phyloP scores from a whole-genome alignment of 35 echinoderm and acorn worm species.

The Amphiura filiformis region DNA sequence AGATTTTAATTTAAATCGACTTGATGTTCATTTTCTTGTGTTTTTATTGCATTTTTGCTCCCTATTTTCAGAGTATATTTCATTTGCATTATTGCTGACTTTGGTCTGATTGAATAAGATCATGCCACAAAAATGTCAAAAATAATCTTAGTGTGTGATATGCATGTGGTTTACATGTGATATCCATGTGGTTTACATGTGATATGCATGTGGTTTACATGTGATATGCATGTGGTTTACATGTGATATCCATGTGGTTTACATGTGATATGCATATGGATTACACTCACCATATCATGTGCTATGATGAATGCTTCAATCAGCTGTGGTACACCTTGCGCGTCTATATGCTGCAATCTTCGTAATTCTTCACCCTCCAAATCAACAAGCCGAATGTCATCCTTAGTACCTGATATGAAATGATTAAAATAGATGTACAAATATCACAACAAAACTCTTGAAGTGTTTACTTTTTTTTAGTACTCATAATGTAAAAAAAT shows the following conservation, averaged over 20 bases:
- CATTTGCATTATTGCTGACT: too few species aligned
- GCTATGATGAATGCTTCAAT: slow-evolving; percentile 78
- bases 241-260: background rate
- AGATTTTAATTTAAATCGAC: too few species aligned
- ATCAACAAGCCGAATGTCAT: slow-evolving; percentile 67
- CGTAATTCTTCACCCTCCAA: slow-evolving; percentile 59
- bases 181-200: background rate
- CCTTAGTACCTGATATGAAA: slow-evolving; percentile 67
- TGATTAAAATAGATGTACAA: background rate
- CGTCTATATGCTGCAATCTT: slow-evolving; percentile 38
- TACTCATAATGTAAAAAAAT: background rate
- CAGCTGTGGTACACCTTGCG: slow-evolving; percentile 21
- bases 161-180: background rate
- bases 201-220: background rate
- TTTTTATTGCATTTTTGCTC: too few species aligned
- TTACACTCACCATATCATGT: slow-evolving; percentile 47
- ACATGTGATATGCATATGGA: background rate
- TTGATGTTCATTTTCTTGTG: too few species aligned
- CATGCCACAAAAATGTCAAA: too few species aligned
- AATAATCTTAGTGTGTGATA: too few species aligned
- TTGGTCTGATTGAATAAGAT: too few species aligned
- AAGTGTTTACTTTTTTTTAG: too few species aligned
- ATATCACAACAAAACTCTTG: too few species aligned
- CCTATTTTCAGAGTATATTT: too few species aligned
- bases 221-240: background rate